Conservation (phyloP, 2,113 vertebrate genomes). For the Gnathonemus echidnorhynchus region DNA sequence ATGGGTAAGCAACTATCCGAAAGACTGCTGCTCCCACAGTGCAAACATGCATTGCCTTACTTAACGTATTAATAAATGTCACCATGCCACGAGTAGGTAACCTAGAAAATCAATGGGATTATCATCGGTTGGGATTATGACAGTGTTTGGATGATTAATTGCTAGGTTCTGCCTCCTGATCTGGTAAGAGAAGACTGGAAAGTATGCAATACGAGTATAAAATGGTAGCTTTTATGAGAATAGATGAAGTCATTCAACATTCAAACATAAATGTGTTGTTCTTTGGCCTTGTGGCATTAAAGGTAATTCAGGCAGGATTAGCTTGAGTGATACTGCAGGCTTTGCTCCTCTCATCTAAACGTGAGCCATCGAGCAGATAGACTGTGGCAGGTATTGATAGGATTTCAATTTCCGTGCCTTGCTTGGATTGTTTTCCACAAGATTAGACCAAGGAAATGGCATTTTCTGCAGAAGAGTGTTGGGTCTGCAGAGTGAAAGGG, state of each 20-base stretch:
- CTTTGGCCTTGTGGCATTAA: neutral
- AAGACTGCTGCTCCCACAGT: neutral
- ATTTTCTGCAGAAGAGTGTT: neutral
- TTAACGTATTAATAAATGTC: neutral
- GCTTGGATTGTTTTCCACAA: neutral
- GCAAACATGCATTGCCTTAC: neutral
- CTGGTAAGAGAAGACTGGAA: neutral
- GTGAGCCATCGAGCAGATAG: neutral
- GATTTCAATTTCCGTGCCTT: neutral
- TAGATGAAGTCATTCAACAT: neutral
- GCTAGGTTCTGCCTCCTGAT: neutral
- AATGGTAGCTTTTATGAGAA: neutral
- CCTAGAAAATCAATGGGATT: neutral
- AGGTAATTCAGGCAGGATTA: conserved; percentile 4
- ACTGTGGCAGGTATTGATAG: neutral
- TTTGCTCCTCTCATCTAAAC: neutral
- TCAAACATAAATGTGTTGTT: neutral
- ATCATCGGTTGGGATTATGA: neutral
- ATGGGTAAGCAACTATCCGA: neutral
- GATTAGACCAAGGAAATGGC: neutral
- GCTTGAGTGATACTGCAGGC: neutral
- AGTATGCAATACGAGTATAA: neutral
- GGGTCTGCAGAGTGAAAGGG: neutral
- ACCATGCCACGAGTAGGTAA: neutral
- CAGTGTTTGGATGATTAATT: conserved; percentile 5